Conservation (phyloP, 2,888 invertebrate genomes). For the Caenorhabditis sp. region DNA sequence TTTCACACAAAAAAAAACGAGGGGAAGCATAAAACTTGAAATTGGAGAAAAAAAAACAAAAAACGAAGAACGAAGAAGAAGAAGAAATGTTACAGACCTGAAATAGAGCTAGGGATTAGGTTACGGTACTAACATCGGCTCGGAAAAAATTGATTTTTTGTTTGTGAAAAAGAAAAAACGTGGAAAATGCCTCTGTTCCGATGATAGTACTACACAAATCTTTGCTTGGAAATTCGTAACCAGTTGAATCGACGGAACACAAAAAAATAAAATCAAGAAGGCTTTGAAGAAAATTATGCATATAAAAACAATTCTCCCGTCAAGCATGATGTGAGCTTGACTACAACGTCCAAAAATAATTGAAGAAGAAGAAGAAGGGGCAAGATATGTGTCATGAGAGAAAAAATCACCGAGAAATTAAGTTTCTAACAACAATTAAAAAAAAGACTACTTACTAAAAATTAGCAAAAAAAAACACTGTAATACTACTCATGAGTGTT, state of each 20-base stretch:
- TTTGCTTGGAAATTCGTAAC: neutral
- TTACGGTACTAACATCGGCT: slow-evolving; percentile 49
- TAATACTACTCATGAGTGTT: slow-evolving; percentile 46
- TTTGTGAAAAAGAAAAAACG: neutral
- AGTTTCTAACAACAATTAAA: neutral
- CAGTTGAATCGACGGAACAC: neutral
- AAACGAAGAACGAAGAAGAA: neutral
- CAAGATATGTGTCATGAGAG: slow-evolving; percentile 26
- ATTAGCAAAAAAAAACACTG: neutral
- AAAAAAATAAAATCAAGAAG: neutral
- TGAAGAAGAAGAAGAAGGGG: slow-evolving; percentile 7
- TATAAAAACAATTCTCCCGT: slow-evolving; percentile 5
- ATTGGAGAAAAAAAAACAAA: neutral
- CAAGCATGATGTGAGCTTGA: slow-evolving; percentile 50
- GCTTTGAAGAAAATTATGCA: neutral
- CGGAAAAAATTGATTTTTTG: neutral
- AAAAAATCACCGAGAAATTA: neutral
- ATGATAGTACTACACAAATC: slow-evolving; percentile 4
- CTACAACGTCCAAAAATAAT: slow-evolving; percentile 23
- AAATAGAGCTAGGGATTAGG: slow-evolving; percentile 10
- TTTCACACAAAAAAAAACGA: neutral
- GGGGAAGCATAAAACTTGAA: neutral
- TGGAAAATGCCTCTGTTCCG: slow-evolving; percentile 3
- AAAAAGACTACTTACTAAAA: slow-evolving; percentile 1
- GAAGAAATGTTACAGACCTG: neutral